Percentiles rank a stretch among this genome's conserved stretches.
Conservation (phyloP, 2,888 invertebrate species). For the Bombylius discolor region DNA sequence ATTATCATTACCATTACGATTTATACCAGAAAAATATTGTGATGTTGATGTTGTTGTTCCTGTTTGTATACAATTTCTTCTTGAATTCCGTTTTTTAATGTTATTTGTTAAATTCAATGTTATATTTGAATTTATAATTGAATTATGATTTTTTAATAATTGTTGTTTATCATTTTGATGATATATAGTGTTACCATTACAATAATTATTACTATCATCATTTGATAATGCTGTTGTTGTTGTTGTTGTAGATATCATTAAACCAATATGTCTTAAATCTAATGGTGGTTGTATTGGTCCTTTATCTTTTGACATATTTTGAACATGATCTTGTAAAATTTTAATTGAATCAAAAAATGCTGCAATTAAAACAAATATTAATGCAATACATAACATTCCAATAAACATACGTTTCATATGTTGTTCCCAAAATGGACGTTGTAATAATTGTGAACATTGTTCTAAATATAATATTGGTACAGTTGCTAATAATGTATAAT, state of each 20-base stretch:
- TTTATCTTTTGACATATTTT: conserved; percentile 39
- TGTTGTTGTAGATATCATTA: neutral
- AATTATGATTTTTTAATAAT: neutral
- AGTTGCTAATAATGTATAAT: conserved; percentile 57
- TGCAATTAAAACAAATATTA: conserved; percentile 51
- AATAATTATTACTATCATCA: neutral
- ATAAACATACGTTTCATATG: conserved; percentile 51
- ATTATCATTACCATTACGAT: neutral
- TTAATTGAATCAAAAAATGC: conserved; percentile 61
- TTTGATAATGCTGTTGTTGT: neutral
- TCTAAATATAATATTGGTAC: conserved; percentile 48
- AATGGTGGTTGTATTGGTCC: conserved; percentile 46
- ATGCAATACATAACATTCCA: conserved; percentile 45
- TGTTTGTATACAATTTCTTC: conserved; percentile 2
- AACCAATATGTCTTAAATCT: conserved; percentile 42
- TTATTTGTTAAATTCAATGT: neutral
- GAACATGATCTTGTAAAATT: conserved; percentile 41
- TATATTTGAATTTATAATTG: neutral
- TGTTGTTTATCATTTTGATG: neutral
- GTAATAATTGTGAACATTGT: conserved; percentile 52
- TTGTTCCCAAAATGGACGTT: conserved; percentile 65
- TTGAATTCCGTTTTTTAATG: conserved; percentile 7
- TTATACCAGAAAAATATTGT: too few species aligned
- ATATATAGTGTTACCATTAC: neutral
- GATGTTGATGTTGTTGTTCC: neutral